phyloP scores from a whole-genome alignment of 2,888 invertebrate genomes.

The Chaetogeoica ovagalla region DNA sequence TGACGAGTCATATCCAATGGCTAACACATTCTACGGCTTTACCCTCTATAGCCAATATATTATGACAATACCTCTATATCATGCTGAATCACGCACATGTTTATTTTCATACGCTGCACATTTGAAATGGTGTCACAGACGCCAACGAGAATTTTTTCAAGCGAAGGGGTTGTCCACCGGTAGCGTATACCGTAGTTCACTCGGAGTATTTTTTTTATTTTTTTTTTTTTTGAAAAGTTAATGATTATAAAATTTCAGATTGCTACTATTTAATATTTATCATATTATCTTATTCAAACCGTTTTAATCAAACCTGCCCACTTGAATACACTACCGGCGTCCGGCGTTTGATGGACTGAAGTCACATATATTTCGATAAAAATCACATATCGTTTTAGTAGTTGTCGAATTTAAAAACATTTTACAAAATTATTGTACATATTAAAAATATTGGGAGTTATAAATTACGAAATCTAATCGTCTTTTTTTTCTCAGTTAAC shows the following conservation, averaged over 20 bases:
- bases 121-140: too few species aligned
- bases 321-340: too few species aligned
- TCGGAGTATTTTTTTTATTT: neutral
- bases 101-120: too few species aligned
- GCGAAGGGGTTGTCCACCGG: neutral
- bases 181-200: neutral
- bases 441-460: neutral
- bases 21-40: too few species aligned
- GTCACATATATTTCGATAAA: too few species aligned
- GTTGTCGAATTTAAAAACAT: neutral
- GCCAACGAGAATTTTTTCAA: conserved; percentile 4
- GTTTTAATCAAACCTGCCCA: conserved; percentile 9
- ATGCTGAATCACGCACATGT: neutral
- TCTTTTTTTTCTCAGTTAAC: conserved; percentile 1
- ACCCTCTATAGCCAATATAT: too few species aligned
- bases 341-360: neutral
- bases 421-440: conserved; percentile 2
- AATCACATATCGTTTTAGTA: neutral
- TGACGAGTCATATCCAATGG: too few species aligned
- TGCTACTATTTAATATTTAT: conserved; percentile 21
- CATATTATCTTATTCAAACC: conserved; percentile 3
- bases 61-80: too few species aligned
- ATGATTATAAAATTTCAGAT: neutral
- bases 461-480: conserved; percentile 1
- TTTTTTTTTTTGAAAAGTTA: too few species aligned